A percentile compares a stretch with the other conserved stretches of the same genome.
Conservation (phyloP, 2,888 invertebrate species). For the Trachelus troglodyta region DNA sequence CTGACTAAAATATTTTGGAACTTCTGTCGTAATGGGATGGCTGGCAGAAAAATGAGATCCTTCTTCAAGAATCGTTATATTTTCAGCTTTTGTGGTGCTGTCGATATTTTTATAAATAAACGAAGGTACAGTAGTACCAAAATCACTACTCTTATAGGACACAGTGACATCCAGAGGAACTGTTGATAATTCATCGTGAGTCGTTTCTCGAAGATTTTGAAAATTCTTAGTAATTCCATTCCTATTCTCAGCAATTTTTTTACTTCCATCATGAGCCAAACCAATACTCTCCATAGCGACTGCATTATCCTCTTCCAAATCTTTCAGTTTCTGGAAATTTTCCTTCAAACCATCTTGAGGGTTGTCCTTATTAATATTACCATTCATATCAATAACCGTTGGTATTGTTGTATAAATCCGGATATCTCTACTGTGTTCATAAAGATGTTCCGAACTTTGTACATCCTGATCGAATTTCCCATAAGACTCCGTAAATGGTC, state of each 20-base stretch:
- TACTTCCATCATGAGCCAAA: constrained; percentile 11
- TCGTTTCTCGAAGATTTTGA: neutral
- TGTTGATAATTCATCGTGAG: neutral
- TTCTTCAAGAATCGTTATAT: neutral
- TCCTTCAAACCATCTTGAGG: neutral
- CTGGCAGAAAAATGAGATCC: neutral
- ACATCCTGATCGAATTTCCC: constrained; percentile 43
- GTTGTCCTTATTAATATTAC: neutral
- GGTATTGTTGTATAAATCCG: neutral
- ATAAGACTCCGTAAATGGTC: constrained; percentile 45
- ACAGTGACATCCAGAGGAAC: neutral
- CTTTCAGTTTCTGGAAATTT: neutral
- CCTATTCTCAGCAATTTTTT: neutral
- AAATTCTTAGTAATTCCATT: neutral
- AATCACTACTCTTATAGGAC: neutral
- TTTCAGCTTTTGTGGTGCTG: neutral
- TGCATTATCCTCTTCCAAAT: neutral
- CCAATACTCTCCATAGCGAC: constrained; percentile 35
- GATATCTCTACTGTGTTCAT: constrained; percentile 36
- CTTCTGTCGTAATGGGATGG: neutral
- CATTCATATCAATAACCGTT: neutral
- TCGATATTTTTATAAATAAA: neutral
- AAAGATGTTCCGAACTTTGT: constrained; percentile 52
- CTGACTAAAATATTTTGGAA: neutral
- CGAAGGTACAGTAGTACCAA: neutral